phyloP scores from a whole-genome alignment of 2,113 vertebrate genomes.

The Melanocharis versteri region DNA sequence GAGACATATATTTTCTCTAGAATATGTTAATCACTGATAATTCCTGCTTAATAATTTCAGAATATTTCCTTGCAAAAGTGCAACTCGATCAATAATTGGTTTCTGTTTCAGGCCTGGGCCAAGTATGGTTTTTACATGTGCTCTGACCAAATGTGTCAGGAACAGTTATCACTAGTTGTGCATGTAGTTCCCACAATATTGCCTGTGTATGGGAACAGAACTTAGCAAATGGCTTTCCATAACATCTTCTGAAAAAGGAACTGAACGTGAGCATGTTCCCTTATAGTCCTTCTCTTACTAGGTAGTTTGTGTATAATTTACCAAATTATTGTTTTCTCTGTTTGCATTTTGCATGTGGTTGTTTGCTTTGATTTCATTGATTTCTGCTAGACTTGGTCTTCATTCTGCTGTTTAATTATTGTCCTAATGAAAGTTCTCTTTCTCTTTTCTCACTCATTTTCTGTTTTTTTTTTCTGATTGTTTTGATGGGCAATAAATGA shows the following conservation, averaged over 20 bases:
- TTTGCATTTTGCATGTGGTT: background rate
- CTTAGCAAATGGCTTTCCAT: background rate
- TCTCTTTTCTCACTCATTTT: background rate
- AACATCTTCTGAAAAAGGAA: background rate
- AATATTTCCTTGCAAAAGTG: background rate
- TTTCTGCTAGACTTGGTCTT: background rate
- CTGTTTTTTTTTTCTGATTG: background rate
- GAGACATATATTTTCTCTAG: background rate
- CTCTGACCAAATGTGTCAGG: rapidly evolving
- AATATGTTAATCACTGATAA: background rate
- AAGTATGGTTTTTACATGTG: background rate
- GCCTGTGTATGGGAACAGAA: background rate
- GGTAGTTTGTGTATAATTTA: background rate
- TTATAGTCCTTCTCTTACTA: background rate
- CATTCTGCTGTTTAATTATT: background rate
- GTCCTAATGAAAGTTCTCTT: background rate
- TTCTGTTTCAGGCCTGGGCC: background rate
- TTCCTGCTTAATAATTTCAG: background rate
- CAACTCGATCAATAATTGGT: background rate
- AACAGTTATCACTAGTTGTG: background rate
- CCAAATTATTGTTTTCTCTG: background rate
- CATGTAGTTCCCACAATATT: background rate
- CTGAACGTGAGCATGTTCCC: background rate
- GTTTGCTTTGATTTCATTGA: background rate
- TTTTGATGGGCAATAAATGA: background rate